Base-by-base conservation (phyloP, 2,797 vertebrate genomes). In the Tarsius wallacei region DNA sequence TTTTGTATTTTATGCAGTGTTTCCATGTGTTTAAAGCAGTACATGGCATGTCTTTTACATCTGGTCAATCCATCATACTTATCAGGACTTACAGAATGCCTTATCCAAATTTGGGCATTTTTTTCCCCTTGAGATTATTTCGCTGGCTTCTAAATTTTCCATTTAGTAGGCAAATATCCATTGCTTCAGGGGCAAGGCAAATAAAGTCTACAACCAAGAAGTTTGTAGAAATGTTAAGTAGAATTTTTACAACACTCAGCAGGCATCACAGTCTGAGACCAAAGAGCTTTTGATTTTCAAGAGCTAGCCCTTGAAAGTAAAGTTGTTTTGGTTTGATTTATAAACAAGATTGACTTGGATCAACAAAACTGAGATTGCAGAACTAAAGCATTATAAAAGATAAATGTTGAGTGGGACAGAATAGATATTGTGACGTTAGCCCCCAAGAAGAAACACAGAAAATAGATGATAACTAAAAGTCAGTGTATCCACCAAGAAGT, bases 251-350 rank as follows among this genome's bases (percentile, higher is more conserved):
- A 90, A 78, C 7, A 68, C 11, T 87, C 42, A 93, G 24, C 64
- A 95, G n/a, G 47, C 68, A 80, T 70, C 53, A 31, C 4, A 68
- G 49, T 66, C 42, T 97, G 57, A 78, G 84, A 55, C 53, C 49
- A 88, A 87, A 91, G 28, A 80, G 17, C 9, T 76, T 95, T 96
- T 91, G 77, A 96, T 57, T 91, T 66, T 26, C 31, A 57, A 96
- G 17, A 59, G 16, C 21, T 74, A 33, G 16, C 19, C 36, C 15
- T 87, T 80, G n/a, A 84, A 42, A 88, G 73, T 55, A 73, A 93
- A 76, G 19, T 55, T 87, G 26, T 76, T 86, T 90, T 83, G 19
- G 90, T 96, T 87, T 90, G 42, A 95, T 80, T 93, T 95, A 82
- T 68, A 85, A 93, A 94, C 81, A 31, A 22, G n/a, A 81, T 91